phyloP scores from a whole-genome alignment of 2,888 invertebrate species.

The Papilio elwesi region DNA sequence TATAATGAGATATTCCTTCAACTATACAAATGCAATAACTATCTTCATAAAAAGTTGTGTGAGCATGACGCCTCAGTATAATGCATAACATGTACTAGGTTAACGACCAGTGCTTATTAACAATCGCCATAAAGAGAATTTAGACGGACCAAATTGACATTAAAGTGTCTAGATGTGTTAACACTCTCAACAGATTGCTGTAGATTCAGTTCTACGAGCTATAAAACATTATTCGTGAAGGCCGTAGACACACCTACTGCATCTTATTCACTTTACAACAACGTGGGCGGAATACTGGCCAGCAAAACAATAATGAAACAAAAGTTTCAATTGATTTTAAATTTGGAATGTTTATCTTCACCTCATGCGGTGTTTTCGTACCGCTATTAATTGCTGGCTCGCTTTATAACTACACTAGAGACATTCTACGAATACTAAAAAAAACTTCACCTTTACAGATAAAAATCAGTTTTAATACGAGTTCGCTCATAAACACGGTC shows the following conservation, averaged over 20 bases:
- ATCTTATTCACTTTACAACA: neutral
- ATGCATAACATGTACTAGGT: neutral
- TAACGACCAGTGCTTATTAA: conserved; percentile 6
- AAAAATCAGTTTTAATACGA: conserved; percentile 35
- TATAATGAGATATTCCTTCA: too few relatives aligned
- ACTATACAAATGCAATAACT: too few relatives aligned
- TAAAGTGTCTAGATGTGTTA: conserved; percentile 6
- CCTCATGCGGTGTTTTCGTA: conserved; percentile 7
- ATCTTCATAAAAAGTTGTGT: neutral
- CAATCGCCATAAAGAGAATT: conserved; percentile 8
- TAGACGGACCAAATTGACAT: conserved; percentile 17
- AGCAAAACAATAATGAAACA: conserved; percentile 8
- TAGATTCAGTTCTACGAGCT: neutral
- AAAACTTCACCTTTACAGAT: conserved; percentile 30
- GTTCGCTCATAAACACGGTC: conserved; percentile 36
- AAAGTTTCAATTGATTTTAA: conserved; percentile 24
- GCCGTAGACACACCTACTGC: neutral
- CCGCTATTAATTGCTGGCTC: conserved; percentile 12
- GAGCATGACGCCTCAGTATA: neutral
- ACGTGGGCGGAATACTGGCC: conserved; percentile 7
- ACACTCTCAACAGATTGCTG: conserved; percentile 6
- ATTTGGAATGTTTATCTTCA: conserved; percentile 24
- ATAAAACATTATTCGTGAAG: neutral
- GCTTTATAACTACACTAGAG: conserved; percentile 5
- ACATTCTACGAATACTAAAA: conserved; percentile 23